phyloP scores from a whole-genome alignment of 2,888 invertebrate species.

The Troides helena region DNA sequence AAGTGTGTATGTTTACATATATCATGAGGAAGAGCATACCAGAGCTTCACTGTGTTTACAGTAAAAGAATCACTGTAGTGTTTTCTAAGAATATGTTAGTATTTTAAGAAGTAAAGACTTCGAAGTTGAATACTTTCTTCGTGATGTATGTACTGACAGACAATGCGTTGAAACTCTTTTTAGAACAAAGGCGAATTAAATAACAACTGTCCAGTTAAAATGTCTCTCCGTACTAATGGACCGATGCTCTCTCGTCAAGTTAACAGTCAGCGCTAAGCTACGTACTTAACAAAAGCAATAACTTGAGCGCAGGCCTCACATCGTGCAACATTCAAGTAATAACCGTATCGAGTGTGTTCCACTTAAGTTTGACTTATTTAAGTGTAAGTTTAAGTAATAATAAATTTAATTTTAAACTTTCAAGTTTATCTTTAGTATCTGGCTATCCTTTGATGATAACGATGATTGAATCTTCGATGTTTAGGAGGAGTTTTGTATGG shows the following conservation, averaged over 20 bases:
- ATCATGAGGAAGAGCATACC: too few species aligned
- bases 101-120: background rate
- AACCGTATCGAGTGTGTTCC: conserved; percentile 21
- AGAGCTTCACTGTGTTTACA: too few species aligned
- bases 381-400: background rate
- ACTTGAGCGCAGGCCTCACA: conserved; percentile 14
- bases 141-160: background rate
- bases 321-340: conserved; percentile 13
- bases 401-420: too few species aligned
- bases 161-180: background rate
- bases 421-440: too few species aligned
- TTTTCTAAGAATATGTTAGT: too few species aligned
- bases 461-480: too few species aligned
- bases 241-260: conserved; percentile 1
- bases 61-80: too few species aligned
- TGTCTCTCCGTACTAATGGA: conserved; percentile 9
- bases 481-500: too few species aligned
- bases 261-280: conserved; percentile 1
- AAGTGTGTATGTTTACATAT: too few species aligned
- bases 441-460: too few species aligned
- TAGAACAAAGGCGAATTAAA: conserved; percentile 9
- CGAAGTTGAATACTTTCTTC: background rate
- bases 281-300: conserved; percentile 16
- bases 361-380: background rate
- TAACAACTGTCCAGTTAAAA: background rate